Evolutionary conservation across 2,888 invertebrate species (phyloP), one percentile per base, ranked within the genome.

Genomic region (Philopedon plagiatum): DNA sequence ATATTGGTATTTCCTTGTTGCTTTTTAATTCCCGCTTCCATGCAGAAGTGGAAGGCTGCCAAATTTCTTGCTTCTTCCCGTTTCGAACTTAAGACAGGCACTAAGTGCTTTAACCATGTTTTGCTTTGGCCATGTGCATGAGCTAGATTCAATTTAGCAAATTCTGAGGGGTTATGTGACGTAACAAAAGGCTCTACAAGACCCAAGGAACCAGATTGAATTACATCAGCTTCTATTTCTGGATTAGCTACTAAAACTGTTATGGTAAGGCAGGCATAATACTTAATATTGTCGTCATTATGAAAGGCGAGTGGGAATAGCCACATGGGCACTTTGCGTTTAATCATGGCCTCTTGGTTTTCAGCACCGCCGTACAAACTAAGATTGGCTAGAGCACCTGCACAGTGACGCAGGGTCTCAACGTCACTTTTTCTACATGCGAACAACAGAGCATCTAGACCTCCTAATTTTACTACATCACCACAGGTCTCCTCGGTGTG

Each of bases 1-100:
- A 97, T 94, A 84, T 93, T 92, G 0, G 95, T 95, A 76, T 95
- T 95, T 3, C 94, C 94, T 85, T 96, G 96, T 80, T 94, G 93
- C 80, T 97, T 95, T 85, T 99, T 99, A 65, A 99, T 98, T 37
- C 96, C 96, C 9, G 99, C 98, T 86, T 99, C 99, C 97, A 99
- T 98, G 83, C 98, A 98, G 85, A 98, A 95, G 84, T 99, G 99
- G 85, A 99, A 99, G 34, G 99, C 98, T 2, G 98, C 99, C 79
- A 99, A 87, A 83, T 97, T 97, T 80, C 97, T 90, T 0, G 99
- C 98, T 86, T 99, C 99, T 83, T 98, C 96, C 73, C 98, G 89
- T 83, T 97, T 95, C 41, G 98, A 98, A 83, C 94, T 94, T 64
- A 99, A 87, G 9, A 99, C 96, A 0, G 98, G 98, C 2, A 99